Evolutionary conservation across 2,888 invertebrate species (phyloP), one percentile per base, ranked within the genome.

Genomic region (Artemia sp.): DNA sequence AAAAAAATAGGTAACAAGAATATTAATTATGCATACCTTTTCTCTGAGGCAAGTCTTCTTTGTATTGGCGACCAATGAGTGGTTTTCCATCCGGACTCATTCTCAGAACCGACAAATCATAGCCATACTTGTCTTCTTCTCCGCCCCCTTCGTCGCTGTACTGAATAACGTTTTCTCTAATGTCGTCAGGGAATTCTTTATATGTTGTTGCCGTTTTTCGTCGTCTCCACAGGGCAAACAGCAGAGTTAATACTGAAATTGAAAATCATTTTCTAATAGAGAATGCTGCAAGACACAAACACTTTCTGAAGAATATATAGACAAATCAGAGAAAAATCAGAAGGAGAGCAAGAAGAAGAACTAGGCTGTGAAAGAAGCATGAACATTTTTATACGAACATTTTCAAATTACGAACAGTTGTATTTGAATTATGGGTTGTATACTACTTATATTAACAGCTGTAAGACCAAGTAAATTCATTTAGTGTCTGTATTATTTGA

Each of bases 131-230:
- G 77, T 98, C 97, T 0, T 92, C 92, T 78, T 98, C 93, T 77
- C 97, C 97, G 77, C 96, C 96, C 14, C 97, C 97, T 79, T 98
- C 97, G 76, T 97, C 96, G 76, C 94, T 92, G 76, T 98, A 97
- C 75, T 92, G 92, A 74, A 97, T 92, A 72, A 98, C 94, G 75
- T 93, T 98, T 78, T 97, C 97, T 71, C 96, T 83, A 52, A 95
- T 93, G 77, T 97, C 95, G 76, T 97, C 95, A 74, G 93, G 86
- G 7, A 81, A 80, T 75, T 95, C 92, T 77, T 92, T 92, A 76
- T 89, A 89, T 66, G 89, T 87, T 81, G 90, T 86, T 51, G 77
- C 77, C 75, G 90, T 89, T 71, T 90, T 88, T 74, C 91, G 85
- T 12, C 78, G 76, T 66, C 88, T 83, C 74, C 91, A 87, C 75